A percentile compares a stretch with the other conserved stretches of the same genome.
Conservation (phyloP, 2,113 vertebrate genomes). For the Sylvilagus bachmani region DNA sequence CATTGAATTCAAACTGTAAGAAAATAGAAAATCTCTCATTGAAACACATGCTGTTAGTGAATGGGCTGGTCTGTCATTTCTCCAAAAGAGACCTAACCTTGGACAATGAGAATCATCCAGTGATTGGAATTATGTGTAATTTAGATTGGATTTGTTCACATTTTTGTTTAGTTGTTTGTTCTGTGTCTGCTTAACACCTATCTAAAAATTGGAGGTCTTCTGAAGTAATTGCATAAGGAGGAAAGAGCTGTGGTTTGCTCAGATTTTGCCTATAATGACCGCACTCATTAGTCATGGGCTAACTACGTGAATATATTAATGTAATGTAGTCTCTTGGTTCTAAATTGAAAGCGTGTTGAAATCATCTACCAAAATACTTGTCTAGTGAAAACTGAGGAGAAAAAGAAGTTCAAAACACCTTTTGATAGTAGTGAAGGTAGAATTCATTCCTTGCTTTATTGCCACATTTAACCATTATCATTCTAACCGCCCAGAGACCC, state of each 20-base stretch:
- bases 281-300: background rate
- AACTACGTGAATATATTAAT: background rate
- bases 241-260: background rate
- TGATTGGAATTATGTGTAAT: slow-evolving; percentile 46
- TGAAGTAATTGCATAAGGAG: slow-evolving; percentile 24
- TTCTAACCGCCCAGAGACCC: background rate
- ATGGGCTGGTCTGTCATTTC: background rate
- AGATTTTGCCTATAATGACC: background rate
- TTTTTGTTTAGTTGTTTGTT: slow-evolving; percentile 27
- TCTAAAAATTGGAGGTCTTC: slow-evolving; percentile 26
- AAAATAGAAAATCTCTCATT: slow-evolving; percentile 55
- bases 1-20: slow-evolving; percentile 30
- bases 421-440: background rate
- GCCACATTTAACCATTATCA: background rate
- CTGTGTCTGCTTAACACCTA: background rate
- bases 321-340: background rate
- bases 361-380: slow-evolving; percentile 27
- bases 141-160: background rate
- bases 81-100: background rate
- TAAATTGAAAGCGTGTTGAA: slow-evolving; percentile 11
- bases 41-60: slow-evolving; percentile 27
- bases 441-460: no score
- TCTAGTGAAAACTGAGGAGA: background rate
- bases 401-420: slow-evolving; percentile 23
- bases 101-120: background rate